phyloP scores from a whole-genome alignment of 1,140 invertebrate species.

The Hyphantria cunea region DNA sequence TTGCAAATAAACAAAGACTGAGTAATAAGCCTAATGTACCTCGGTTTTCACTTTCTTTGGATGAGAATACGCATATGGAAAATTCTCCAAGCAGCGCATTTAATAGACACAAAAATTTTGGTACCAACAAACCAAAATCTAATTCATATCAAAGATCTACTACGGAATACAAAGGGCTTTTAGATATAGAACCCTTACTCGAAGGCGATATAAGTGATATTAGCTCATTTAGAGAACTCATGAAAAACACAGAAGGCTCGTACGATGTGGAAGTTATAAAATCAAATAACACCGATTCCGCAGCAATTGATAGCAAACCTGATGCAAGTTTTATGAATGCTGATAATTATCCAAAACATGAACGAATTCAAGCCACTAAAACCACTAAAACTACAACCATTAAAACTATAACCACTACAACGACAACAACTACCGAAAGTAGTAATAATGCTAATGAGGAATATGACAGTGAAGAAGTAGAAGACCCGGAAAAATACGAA shows the following conservation, averaged over 20 bases:
- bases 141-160: constrained; percentile 59
- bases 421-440: constrained; percentile 30
- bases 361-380: constrained; percentile 36
- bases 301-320: constrained; percentile 61
- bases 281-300: constrained; percentile 54
- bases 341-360: constrained; percentile 57
- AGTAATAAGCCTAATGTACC: constrained; percentile 55
- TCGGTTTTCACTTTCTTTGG: constrained; percentile 48
- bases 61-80: constrained; percentile 50
- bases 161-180: constrained; percentile 78
- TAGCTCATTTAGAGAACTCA: constrained; percentile 75
- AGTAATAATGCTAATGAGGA: constrained; percentile 46
- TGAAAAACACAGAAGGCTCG: constrained; percentile 76
- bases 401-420: constrained; percentile 35
- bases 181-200: constrained; percentile 80
- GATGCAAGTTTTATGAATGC: constrained; percentile 62
- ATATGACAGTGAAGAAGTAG: constrained; percentile 46
- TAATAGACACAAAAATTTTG: constrained; percentile 43
- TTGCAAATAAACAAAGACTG: constrained; percentile 59
- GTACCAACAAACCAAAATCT: constrained; percentile 39
- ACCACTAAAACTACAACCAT: constrained; percentile 29
- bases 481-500: constrained; percentile 70
- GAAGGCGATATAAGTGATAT: constrained; percentile 81
- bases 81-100: constrained; percentile 43
- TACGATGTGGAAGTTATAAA: constrained; percentile 82